Evolutionary conservation across 2,888 invertebrate genomes (phyloP), one percentile per base, ranked within the genome.

Genomic region (Timema cristinae): DNA sequence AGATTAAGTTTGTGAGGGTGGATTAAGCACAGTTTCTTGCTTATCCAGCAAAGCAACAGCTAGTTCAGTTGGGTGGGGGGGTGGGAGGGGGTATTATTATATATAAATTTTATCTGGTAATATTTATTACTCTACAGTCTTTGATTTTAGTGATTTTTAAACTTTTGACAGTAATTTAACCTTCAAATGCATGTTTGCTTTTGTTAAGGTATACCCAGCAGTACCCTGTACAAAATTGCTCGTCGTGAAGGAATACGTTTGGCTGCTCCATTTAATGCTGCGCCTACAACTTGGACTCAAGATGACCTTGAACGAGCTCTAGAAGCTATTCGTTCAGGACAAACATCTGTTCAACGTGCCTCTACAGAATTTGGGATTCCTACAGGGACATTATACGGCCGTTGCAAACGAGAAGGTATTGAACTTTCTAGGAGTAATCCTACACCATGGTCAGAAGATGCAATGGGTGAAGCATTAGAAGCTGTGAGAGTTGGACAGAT

Each of bases 371-470:
- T 90, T 82, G 94, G 94, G 70, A 95, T 95, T 79, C 95, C 95
- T 61, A 93, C 93, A 69, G 94, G 95, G 16, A 95, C 95, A 11
- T 83, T 95, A 16, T 95, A 95, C 79, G 95, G 95, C 5, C 86
- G 94, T 77, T 95, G 95, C 82, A 94, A 95, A 80, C 86, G 94
- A 68, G 95, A 95, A 81, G 94, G 95, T 67, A 95, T 95, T 77
- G 95, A 94, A 82, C 83, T 95, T 76, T 93, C 93, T 7, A 88
- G 94, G 77, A 92, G 93, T 71, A 93, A 93, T 84, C 93, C 94
- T n/a, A 93, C 94, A 66, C 94, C 94, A 10, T 95, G 95, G 95
- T 93, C 94, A n/a, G 94, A 94, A 81, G 93, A 92, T 80, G 94
- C 94, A 50, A 94, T 95, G 94, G 91, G 91, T 47, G 94, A 94